These are phyloP conservation scores for Thereuonema tuberculata DNA, from an alignment of 1,140 invertebrate species.

Conservation along the genomic window DNA sequence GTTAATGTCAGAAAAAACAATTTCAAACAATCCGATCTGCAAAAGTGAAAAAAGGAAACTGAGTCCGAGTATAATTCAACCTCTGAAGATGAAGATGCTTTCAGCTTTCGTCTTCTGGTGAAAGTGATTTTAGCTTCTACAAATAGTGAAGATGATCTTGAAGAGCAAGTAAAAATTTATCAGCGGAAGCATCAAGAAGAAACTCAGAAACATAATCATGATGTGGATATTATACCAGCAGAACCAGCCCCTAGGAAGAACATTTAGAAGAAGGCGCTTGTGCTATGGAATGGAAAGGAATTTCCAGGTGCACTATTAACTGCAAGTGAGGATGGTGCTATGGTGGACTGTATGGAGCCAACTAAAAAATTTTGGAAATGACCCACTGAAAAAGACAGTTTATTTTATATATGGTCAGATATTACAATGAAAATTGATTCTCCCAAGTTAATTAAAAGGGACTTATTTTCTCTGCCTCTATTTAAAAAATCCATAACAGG, in stretches of 20 bases:
- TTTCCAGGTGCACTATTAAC: background rate
- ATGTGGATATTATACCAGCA: background rate
- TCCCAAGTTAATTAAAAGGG: too few species aligned
- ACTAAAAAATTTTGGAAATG: background rate
- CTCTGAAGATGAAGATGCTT: background rate
- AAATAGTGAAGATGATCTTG: too few species aligned
- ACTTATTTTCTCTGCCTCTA: too few species aligned
- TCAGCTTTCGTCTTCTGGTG: too few species aligned
- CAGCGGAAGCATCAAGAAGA: background rate
- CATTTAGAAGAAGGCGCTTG: background rate
- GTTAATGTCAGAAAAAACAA: background rate
- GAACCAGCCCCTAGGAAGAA: background rate
- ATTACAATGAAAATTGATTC: too few species aligned
- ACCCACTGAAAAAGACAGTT: background rate
- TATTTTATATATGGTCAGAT: too few species aligned
- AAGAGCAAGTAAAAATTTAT: background rate
- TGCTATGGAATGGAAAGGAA: background rate
- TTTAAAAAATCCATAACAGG: too few species aligned
- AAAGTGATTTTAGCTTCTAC: too few species aligned
- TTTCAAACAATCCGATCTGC: background rate
- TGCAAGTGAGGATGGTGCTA: background rate
- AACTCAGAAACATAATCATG: background rate
- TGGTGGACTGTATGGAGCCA: background rate
- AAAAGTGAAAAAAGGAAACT: background rate
- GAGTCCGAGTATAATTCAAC: background rate